These are phyloP conservation scores for Microhierax caerulescens DNA, from an alignment of 2,797 vertebrate genomes.

Conservation along the genomic window DNA sequence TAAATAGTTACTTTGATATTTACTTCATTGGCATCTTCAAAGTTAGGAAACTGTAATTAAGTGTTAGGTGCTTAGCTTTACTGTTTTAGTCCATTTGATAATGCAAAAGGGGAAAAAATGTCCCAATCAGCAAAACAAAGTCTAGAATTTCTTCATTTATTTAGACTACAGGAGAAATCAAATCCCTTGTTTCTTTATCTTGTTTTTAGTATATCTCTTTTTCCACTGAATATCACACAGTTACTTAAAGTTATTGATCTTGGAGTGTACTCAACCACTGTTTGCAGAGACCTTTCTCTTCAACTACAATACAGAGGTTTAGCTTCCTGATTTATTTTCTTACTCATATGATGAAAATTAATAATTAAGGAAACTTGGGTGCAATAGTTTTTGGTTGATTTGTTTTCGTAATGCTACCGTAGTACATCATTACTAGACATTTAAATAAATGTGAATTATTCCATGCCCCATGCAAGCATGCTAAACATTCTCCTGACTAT, in stretches of 20 bases:
- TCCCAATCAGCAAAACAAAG: background rate
- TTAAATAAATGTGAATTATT: background rate
- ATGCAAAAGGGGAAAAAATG: background rate
- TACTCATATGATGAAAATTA: background rate
- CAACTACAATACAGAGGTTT: background rate
- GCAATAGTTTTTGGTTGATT: background rate
- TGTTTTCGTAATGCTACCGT: background rate
- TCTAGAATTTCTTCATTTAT: background rate
- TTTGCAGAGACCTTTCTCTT: background rate
- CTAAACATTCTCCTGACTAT: background rate
- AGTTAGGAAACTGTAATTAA: background rate
- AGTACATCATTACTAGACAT: background rate
- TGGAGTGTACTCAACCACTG: background rate
- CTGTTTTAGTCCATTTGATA: background rate
- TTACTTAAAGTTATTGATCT: constrained; percentile 3
- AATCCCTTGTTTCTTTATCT: background rate
- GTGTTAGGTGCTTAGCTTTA: background rate
- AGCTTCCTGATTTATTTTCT: background rate
- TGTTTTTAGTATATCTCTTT: background rate
- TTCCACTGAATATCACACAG: background rate
- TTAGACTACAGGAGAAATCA: background rate
- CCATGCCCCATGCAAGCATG: background rate
- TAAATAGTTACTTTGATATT: constrained; percentile 26
- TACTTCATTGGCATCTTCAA: background rate
- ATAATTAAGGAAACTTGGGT: background rate